Evolutionary conservation across 2,113 vertebrate species (phyloP), one percentile per base, ranked within the genome.

Genomic region (Vanacampus margaritifer): DNA sequence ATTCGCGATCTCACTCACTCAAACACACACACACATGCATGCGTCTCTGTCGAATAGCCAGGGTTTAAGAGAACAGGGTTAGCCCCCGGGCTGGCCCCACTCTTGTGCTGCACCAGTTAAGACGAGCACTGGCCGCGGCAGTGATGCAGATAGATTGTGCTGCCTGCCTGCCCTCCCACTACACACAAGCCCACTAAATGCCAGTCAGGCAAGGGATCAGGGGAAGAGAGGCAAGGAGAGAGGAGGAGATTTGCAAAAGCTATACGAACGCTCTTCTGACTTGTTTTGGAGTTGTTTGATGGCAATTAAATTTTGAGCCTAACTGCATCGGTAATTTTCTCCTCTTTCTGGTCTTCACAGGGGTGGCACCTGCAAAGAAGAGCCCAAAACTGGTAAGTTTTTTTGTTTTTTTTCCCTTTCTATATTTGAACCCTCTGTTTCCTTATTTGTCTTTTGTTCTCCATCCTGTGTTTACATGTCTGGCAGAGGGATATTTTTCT

Each of bases 311-410:
- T 84, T 86, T 23, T 68, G 48, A 59, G 59, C 50, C 7, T 60
- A 77, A 77, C 73, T 78, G 12, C 46, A 51, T 37, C 73, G 56
- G 65, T 88, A 87, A 86, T 71, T 46, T n/a, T 87, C 48, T 88
- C 76, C 79, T 80, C 68, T 82, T 83, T 88, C 75, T 80, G 84
- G 70, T 91, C 92, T 89, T 88, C 19, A 82, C 93, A 99, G 97
- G 96, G 90, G 93, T 97, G 91, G 96, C 93, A 45, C 94, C 95
- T 89, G 93, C 96, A 80, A 98, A 98, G 93, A 98, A 97, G 94
- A 98, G 97, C 92, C 97, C 97, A 68, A 99, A 98, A 94, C 94
- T 96, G 95, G 97, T 98, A 93, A 98, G 95, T 90, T 89, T 82
- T 32, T 45, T 78, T 60, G 43, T 16, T 76, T n/a, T 3, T 4